Evolutionary conservation across 37 sponge, comb jelly and placozoan genomes (phyloP).

Genomic region (Beroe forskalii): DNA sequence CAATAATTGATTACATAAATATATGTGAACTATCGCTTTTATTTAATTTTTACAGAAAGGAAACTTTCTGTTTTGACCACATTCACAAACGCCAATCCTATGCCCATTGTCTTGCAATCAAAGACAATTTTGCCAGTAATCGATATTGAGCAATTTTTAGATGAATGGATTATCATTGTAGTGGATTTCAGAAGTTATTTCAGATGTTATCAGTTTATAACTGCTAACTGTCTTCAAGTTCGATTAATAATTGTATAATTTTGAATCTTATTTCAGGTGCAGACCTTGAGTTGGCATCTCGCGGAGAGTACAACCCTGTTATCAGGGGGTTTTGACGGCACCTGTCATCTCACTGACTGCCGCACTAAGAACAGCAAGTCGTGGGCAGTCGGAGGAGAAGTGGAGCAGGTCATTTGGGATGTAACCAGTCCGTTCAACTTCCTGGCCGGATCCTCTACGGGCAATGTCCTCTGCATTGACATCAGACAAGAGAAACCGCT

Average conservation of each 20-base stretch:
- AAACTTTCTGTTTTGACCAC: neutral
- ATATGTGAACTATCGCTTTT: neutral
- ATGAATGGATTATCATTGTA: no score
- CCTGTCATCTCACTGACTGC: slow-evolving; percentile 49
- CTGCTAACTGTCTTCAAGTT: neutral
- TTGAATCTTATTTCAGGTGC: slow-evolving; percentile 58
- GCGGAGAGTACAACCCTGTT: slow-evolving; percentile 55
- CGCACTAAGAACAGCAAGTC: slow-evolving; percentile 55
- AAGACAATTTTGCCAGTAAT: no score
- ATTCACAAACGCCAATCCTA: neutral
- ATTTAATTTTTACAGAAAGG: neutral
- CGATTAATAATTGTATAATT: neutral
- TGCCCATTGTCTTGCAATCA: no score
- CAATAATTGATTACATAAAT: neutral
- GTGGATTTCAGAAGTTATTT: no score
- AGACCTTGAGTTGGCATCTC: slow-evolving; percentile 67
- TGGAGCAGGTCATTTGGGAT: slow-evolving; percentile 93
- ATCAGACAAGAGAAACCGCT: slow-evolving; percentile 66
- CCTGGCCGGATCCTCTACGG: slow-evolving; percentile 75
- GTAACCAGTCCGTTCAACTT: slow-evolving; percentile 77
- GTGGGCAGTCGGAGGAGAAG: slow-evolving; percentile 83
- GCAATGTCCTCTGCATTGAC: slow-evolving; percentile 72
- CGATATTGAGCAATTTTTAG: no score
- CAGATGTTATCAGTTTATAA: neutral
- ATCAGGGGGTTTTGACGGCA: slow-evolving; percentile 59